These are phyloP conservation scores for Strigamia transsilvanica DNA, from an alignment of 2,888 invertebrate species.

Conservation along the genomic window DNA sequence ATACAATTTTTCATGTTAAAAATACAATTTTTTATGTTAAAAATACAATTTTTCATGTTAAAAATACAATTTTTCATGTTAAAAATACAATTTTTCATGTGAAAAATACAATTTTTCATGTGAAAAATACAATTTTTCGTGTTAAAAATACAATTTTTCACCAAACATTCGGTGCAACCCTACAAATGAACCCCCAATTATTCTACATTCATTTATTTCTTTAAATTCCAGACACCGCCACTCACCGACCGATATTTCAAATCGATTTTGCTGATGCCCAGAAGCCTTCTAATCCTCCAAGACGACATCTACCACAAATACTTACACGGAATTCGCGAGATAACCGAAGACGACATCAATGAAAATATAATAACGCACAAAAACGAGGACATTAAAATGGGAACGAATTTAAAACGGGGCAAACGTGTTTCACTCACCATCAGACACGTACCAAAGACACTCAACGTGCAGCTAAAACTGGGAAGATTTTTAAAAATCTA, in stretches of 20 bases:
- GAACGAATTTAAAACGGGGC: slow-evolving; percentile 70
- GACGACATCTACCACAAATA: slow-evolving; percentile 83
- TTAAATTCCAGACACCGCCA: neutral
- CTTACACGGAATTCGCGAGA: slow-evolving; percentile 86
- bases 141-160: no score
- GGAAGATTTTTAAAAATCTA: neutral
- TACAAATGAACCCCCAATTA: no score
- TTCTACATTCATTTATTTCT: no score
- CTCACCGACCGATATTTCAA: slow-evolving; percentile 66
- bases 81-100: no score
- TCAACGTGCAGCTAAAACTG: slow-evolving; percentile 52
- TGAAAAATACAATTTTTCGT: no score
- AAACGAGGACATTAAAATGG: slow-evolving; percentile 61
- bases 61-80: no score
- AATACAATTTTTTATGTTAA: no score
- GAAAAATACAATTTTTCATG: no score
- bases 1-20: no score
- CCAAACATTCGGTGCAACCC: no score
- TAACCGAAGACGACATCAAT: slow-evolving; percentile 70
- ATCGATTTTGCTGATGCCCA: slow-evolving; percentile 82
- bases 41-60: no score
- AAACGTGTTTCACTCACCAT: slow-evolving; percentile 90
- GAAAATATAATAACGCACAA: slow-evolving; percentile 58
- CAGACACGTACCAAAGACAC: slow-evolving; percentile 83
- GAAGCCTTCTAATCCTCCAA: slow-evolving; percentile 86